phyloP scores from a whole-genome alignment of 2,113 vertebrate genomes.

The Chrysemys picta region DNA sequence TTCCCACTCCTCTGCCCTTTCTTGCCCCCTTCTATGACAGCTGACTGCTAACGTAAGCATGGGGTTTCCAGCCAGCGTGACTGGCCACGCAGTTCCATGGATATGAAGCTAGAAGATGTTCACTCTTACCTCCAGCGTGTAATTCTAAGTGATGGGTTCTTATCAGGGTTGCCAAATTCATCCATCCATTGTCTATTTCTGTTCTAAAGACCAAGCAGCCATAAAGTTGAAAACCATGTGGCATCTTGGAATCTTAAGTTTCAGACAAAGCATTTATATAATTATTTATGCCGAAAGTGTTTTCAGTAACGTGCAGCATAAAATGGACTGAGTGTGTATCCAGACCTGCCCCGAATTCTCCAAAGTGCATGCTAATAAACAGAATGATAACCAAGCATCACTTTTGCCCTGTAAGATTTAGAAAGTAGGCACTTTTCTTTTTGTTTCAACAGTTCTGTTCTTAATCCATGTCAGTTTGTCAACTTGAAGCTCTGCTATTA shows the following conservation, averaged over 20 bases:
- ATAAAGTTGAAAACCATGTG: constrained; percentile 64
- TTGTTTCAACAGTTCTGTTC: background rate
- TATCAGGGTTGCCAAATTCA: constrained; percentile 61
- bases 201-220: constrained; percentile 60
- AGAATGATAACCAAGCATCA: constrained; percentile 60
- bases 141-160: constrained; percentile 60
- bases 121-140: constrained; percentile 39
- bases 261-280: constrained; percentile 68
- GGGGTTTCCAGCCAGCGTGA: background rate
- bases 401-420: constrained; percentile 66
- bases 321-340: constrained; percentile 71
- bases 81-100: background rate
- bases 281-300: constrained; percentile 75
- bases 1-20: background rate
- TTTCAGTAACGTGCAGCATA: constrained; percentile 69
- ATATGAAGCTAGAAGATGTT: constrained; percentile 18
- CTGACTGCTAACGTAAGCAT: background rate
- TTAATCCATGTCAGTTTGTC: constrained; percentile 68
- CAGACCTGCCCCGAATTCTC: constrained; percentile 70
- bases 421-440: constrained; percentile 63
- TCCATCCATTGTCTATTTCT: constrained; percentile 66
- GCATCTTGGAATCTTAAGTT: constrained; percentile 73
- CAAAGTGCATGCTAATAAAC: constrained; percentile 69
- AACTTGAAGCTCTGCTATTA: constrained; percentile 46
- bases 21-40: background rate